These are phyloP conservation scores for Lasioglossum marginatum DNA, from an alignment of 2,888 invertebrate genomes.

Conservation along the genomic window DNA sequence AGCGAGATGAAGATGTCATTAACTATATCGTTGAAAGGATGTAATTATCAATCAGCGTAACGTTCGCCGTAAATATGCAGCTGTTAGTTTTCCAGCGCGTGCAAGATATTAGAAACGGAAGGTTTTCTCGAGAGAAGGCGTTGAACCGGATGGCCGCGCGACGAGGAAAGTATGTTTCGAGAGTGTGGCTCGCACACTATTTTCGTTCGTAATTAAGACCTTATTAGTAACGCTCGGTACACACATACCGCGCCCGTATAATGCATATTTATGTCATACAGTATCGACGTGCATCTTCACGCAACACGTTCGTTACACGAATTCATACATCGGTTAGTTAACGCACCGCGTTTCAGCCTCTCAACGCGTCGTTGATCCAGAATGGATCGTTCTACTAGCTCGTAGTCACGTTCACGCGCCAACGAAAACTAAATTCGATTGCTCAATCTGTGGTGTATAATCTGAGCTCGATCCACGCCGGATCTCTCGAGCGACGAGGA, in stretches of 20 bases:
- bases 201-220: constrained; percentile 69
- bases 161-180: constrained; percentile 69
- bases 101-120: background rate
- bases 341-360: background rate
- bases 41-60: background rate
- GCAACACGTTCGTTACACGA: constrained; percentile 12
- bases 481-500: background rate
- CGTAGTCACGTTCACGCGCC: background rate
- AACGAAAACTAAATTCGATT: background rate
- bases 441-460: background rate
- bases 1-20: background rate
- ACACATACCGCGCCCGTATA: constrained; percentile 35
- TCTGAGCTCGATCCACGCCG: background rate
- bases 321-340: background rate
- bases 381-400: no score
- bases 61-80: background rate
- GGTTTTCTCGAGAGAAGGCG: constrained; percentile 46
- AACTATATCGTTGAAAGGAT: background rate
- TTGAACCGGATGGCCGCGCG: constrained; percentile 68
- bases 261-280: constrained; percentile 75
- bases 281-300: constrained; percentile 56
- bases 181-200: constrained; percentile 61
- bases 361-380: constrained; percentile 4
- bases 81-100: background rate
- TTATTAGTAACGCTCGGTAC: constrained; percentile 74